A percentile compares a stretch with the other conserved stretches of the same genome.
Conservation (phyloP, 2,113 vertebrate genomes). For the Channa maculata region DNA sequence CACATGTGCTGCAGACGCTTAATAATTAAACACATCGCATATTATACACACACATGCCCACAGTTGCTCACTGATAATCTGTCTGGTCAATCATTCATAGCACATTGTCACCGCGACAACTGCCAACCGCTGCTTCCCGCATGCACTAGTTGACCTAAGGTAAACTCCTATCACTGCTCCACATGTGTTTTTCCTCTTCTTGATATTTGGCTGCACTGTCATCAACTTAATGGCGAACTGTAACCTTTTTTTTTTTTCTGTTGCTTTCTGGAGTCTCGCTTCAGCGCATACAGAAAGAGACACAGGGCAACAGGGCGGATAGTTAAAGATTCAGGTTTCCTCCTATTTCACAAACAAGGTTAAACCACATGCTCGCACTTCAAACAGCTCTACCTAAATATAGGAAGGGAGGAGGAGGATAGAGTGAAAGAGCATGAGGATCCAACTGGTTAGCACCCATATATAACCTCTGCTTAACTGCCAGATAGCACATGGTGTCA, state of each 20-base stretch:
- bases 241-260: no score
- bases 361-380: conserved; percentile 20
- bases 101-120: neutral
- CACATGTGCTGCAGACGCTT: conserved; percentile 3
- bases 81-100: conserved; percentile 39
- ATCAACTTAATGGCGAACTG: neutral
- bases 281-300: neutral
- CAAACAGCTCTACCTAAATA: conserved; percentile 41
- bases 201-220: neutral
- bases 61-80: no score
- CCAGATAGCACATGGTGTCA: conserved; percentile 51
- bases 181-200: neutral
- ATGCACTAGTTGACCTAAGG: neutral
- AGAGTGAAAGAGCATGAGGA: conserved; percentile 3
- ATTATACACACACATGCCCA: conserved; percentile 7
- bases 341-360: conserved; percentile 26
- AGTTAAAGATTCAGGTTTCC: conserved; percentile 13
- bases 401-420: conserved; percentile 1
- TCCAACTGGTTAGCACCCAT: conserved; percentile 35
- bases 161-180: neutral
- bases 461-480: conserved; percentile 46
- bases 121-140: neutral
- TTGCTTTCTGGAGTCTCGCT: neutral
- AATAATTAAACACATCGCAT: conserved; percentile 34
- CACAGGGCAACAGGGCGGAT: conserved; percentile 1